A percentile compares a stretch with the other conserved stretches of the same genome.
Conservation (phyloP, 2,888 invertebrate genomes). For the Drosophila setosimentum region DNA sequence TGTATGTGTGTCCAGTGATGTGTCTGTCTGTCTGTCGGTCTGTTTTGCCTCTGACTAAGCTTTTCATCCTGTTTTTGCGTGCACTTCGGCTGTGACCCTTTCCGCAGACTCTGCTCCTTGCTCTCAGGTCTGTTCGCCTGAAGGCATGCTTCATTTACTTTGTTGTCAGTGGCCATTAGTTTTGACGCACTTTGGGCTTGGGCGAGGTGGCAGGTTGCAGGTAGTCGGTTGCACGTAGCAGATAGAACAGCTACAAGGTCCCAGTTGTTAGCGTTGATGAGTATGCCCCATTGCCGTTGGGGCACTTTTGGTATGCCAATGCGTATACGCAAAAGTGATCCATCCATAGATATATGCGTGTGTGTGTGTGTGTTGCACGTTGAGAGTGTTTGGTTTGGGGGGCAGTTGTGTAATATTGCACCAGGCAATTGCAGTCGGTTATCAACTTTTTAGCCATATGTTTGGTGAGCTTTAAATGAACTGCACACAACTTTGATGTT, state of each 20-base stretch:
- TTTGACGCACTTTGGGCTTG: slow-evolving; percentile 73
- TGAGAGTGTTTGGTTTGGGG: neutral
- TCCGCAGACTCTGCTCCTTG: slow-evolving; percentile 2
- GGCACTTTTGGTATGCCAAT: slow-evolving; percentile 39
- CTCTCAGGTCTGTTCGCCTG: slow-evolving; percentile 44
- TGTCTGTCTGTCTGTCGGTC: neutral
- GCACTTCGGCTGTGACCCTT: slow-evolving; percentile 14
- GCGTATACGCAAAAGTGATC: slow-evolving; percentile 37
- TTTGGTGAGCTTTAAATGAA: neutral
- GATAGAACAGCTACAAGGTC: slow-evolving; percentile 3
- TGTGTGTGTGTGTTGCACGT: slow-evolving; percentile 56
- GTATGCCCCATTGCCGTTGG: slow-evolving; percentile 53
- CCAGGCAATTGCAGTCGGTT: slow-evolving; percentile 15
- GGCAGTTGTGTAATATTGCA: slow-evolving; percentile 8
- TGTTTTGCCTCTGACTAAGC: slow-evolving; percentile 8
- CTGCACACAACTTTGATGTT: slow-evolving; percentile 7
- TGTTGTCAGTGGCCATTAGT: slow-evolving; percentile 79
- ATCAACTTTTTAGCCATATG: slow-evolving; percentile 5
- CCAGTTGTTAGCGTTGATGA: slow-evolving; percentile 52
- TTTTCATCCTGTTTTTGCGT: slow-evolving; percentile 31
- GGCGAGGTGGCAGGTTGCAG: slow-evolving; percentile 15
- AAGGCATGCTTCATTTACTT: slow-evolving; percentile 76
- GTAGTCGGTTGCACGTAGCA: slow-evolving; percentile 3
- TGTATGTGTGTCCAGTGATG: neutral
- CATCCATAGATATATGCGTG: slow-evolving; percentile 11